These are phyloP conservation scores for Plectropomus leopardus DNA, from an alignment of 2,113 vertebrate genomes.

Conservation along the genomic window DNA sequence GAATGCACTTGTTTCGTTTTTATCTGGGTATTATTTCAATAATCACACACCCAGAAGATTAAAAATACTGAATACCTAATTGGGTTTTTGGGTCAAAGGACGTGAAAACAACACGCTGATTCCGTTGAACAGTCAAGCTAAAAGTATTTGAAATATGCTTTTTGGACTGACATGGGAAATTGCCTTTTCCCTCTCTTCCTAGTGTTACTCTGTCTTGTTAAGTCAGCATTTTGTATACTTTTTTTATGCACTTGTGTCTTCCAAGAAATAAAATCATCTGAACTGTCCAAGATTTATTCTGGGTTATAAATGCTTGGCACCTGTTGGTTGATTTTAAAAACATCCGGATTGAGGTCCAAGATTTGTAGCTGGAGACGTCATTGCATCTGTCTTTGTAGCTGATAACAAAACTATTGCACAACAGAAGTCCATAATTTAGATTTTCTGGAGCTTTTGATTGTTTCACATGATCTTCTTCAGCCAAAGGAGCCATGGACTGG, in stretches of 20 bases:
- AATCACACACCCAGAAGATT: conserved; percentile 61
- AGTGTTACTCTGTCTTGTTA: not conserved
- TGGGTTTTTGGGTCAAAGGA: conserved; percentile 67
- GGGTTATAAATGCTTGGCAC: conserved; percentile 48
- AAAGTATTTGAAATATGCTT: conserved; percentile 61
- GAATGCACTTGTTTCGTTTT: conserved; percentile 67
- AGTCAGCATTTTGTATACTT: conserved; percentile 4
- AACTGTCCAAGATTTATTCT: conserved; percentile 28
- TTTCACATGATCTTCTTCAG: not conserved
- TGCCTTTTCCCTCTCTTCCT: not conserved
- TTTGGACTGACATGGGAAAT: conserved; percentile 12
- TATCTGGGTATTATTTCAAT: conserved; percentile 62
- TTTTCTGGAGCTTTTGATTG: conserved; percentile 1
- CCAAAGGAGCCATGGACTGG: not conserved
- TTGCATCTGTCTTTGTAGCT: conserved; percentile 49
- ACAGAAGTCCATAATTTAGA: not conserved
- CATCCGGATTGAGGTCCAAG: conserved; percentile 37
- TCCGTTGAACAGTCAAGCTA: conserved; percentile 47
- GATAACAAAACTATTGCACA: conserved; percentile 14
- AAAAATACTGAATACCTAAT: conserved; percentile 50
- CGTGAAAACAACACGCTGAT: conserved; percentile 14
- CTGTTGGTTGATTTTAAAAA: conserved; percentile 44
- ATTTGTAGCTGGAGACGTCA: conserved; percentile 55
- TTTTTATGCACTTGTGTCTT: not conserved
- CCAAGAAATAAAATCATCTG: conserved; percentile 33